These are phyloP conservation scores for Tetragnatha versicolor DNA, from an alignment of 1,140 invertebrate species.

Conservation along the genomic window DNA sequence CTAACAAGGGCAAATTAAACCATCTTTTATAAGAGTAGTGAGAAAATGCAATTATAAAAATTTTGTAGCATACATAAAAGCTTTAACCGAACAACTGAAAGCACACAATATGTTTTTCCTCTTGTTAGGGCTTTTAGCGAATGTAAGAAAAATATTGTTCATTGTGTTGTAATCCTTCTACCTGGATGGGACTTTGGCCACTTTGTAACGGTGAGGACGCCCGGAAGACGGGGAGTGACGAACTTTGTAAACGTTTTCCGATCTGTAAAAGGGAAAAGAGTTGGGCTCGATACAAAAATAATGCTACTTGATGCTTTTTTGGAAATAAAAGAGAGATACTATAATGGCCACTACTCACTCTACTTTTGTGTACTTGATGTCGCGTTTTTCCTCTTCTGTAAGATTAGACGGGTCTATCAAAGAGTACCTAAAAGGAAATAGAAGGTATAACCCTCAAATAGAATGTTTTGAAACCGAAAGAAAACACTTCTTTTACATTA, in stretches of 20 bases:
- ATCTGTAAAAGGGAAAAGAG: conserved; percentile 25
- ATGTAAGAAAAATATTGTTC: no score
- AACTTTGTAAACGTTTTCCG: conserved; percentile 56
- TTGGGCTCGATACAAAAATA: neutral
- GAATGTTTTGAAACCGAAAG: no score
- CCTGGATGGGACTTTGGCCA: conserved; percentile 35
- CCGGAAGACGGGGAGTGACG: conserved; percentile 55
- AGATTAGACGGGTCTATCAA: conserved; percentile 87
- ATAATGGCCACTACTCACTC: conserved; percentile 64
- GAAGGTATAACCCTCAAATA: neutral
- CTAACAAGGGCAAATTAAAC: no score
- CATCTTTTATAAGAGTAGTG: no score
- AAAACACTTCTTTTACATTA: no score
- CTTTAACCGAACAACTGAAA: no score
- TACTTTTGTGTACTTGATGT: conserved; percentile 92
- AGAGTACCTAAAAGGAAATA: conserved; percentile 69
- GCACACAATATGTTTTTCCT: no score
- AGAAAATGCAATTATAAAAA: no score
- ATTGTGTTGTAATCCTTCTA: no score
- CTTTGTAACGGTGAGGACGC: conserved; percentile 27
- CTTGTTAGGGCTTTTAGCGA: no score
- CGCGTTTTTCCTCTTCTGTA: conserved; percentile 84
- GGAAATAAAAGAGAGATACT: neutral
- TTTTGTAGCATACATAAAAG: no score
- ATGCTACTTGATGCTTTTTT: neutral